phyloP scores from a whole-genome alignment of 2,888 invertebrate genomes.

The Diaperis boleti region DNA sequence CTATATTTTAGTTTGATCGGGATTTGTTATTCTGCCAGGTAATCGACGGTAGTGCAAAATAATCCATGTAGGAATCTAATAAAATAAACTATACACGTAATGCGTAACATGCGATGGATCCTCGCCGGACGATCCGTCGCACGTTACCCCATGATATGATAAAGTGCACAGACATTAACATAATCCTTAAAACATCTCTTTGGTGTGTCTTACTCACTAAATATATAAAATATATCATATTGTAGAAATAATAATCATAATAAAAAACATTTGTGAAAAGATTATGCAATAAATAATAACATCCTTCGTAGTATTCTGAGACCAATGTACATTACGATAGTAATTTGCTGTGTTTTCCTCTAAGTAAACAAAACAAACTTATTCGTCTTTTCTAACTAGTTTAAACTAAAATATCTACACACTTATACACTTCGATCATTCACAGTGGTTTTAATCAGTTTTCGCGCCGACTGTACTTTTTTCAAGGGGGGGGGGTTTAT shows the following conservation, averaged over 20 bases:
- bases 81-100: conserved; percentile 47
- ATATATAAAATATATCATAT: conserved; percentile 62
- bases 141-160: conserved; percentile 57
- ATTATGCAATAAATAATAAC: conserved; percentile 60
- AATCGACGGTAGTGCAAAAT: conserved; percentile 47
- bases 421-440: conserved; percentile 47
- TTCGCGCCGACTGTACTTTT: conserved; percentile 5
- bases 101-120: conserved; percentile 34
- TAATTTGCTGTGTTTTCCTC: conserved; percentile 37
- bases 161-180: conserved; percentile 58
- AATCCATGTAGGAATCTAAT: conserved; percentile 41
- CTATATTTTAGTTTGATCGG: conserved; percentile 42
- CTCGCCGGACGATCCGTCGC: conserved; percentile 41
- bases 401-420: conserved; percentile 52
- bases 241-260: conserved; percentile 47
- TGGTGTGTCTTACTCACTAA: conserved; percentile 65
- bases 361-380: conserved; percentile 41
- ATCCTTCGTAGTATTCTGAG: conserved; percentile 63
- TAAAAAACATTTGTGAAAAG: conserved; percentile 60
- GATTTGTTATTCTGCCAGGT: conserved; percentile 48
- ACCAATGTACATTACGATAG: conserved; percentile 57
- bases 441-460: conserved; percentile 36
- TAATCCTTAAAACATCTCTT: conserved; percentile 63
- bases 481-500: conserved; percentile 20
- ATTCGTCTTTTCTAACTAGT: conserved; percentile 46